Base-by-base conservation (phyloP, 1,140 invertebrate genomes). In the Drosophila simulans region DNA sequence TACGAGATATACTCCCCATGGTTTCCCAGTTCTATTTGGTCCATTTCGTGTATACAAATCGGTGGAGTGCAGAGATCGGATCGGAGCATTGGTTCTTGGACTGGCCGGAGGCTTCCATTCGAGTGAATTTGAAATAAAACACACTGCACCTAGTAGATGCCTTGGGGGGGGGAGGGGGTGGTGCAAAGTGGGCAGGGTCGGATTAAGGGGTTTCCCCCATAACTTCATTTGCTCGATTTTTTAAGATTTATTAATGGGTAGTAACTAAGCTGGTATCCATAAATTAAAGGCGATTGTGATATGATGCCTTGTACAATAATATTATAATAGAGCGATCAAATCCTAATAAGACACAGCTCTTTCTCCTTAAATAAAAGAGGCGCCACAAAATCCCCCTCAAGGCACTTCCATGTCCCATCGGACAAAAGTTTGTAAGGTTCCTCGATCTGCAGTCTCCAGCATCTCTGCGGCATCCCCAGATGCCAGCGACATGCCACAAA, bases 1-100 rank as follows among this genome's bases (percentile, higher is more conserved):
- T 91, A 91, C 88, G 88, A 91, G 79, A 91, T 90, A 73, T 91
- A 91, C 88, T 91, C 88, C 88, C 88, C 82, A 88, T 80, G 82
- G 86, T 59, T 73, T 70, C 58, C 79, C 62, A 55, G 43, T 72
- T 80, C 66, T 59, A 74, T 79, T 69, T 48, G 66, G 42, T 68
- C 63, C 40, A 45, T 55, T 54, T 70, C 72, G 64, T 86, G 75
- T 86, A 88, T 82, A 86, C 83, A 86, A 75, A 82, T 45, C 51
- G 49, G 48, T 22, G 52, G 54, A 40, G 39, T 27, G 10, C 52
- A 45, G 27, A 42, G 42, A 46, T 65, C 15, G n/a, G 17, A 31
- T 31, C 35, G 35, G 35, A 27, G 54, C 54, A 46, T 13, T 35
- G 37, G 37, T 51, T 73, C 58, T 39, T 46, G 62, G 42, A 63